Conservation (phyloP, 2,797 vertebrate species). For the Sandelia bainsii region DNA sequence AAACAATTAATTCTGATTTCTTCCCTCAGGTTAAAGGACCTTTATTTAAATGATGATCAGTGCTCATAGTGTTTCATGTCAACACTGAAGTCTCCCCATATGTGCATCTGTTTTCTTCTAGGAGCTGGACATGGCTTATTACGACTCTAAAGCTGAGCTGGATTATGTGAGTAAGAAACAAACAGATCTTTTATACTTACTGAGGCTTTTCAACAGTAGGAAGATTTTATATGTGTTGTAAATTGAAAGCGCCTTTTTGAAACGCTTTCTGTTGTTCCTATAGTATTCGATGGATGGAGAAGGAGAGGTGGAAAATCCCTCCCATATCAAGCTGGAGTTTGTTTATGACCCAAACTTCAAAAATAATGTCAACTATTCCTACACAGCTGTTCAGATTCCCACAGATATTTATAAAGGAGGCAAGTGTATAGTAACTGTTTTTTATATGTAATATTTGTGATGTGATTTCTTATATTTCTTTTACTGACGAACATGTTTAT, state of each 20-base stretch:
- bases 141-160: conserved; percentile 96
- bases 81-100: conserved; percentile 10
- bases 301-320: conserved; percentile 90
- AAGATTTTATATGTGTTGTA: background rate
- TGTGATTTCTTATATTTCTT: background rate
- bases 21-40: background rate
- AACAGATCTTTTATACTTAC: conserved; percentile 10
- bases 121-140: conserved; percentile 97
- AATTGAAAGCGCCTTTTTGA: background rate
- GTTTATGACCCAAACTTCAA: conserved; percentile 95
- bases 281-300: conserved; percentile 88
- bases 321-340: conserved; percentile 94
- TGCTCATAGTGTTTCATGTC: conserved; percentile 16
- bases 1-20: no score
- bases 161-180: conserved; percentile 91
- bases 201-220: background rate
- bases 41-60: no score
- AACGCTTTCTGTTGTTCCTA: conserved; percentile 7
- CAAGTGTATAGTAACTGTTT: conserved; percentile 69
- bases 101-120: conserved; percentile 72
- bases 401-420: conserved; percentile 99
- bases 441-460: background rate
- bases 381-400: conserved; percentile 98
- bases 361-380: conserved; percentile 97
- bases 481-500: background rate